A percentile compares a stretch with the other conserved stretches of the same genome.
Conservation (phyloP, 2,797 vertebrate species). For the Trachurus trachurus region DNA sequence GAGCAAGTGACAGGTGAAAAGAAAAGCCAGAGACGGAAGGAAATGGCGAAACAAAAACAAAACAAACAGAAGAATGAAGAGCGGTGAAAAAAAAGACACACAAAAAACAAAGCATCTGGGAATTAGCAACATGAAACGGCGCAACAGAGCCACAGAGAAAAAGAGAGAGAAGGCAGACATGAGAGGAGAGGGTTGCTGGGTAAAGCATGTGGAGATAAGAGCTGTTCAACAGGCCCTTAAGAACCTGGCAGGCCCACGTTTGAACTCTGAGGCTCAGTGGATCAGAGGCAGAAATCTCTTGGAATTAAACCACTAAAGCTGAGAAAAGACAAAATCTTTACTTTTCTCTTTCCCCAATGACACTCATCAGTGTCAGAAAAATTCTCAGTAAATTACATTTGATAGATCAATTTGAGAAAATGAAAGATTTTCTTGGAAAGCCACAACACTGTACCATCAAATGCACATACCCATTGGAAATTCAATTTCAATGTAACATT, state of each 20-base stretch:
- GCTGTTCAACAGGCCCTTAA: conserved; percentile 65
- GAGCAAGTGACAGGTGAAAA: neutral
- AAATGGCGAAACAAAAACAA: neutral
- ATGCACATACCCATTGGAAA: neutral
- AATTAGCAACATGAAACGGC: conserved; percentile 23
- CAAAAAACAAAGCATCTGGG: neutral
- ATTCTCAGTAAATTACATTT: conserved; percentile 12
- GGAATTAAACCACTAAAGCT: conserved; percentile 66
- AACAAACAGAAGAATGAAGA: neutral
- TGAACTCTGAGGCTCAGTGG: conserved; percentile 66
- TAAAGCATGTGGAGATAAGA: conserved; percentile 62
- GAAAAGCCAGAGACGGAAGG: neutral
- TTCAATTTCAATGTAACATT: neutral
- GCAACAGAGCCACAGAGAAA: conserved; percentile 5
- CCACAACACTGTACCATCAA: neutral
- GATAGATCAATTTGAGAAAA: conserved; percentile 17
- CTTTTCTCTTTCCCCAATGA: conserved; percentile 35
- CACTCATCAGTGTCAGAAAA: conserved; percentile 49
- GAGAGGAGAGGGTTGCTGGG: conserved; percentile 46
- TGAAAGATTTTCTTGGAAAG: neutral
- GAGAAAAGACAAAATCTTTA: conserved; percentile 38
- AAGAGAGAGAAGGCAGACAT: conserved; percentile 20
- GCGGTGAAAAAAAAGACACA: neutral
- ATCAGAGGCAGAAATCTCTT: conserved; percentile 68
- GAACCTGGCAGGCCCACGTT: conserved; percentile 59